Evolutionary conservation across 2,888 invertebrate genomes (phyloP).

Genomic region (Pterobdella sp.): DNA sequence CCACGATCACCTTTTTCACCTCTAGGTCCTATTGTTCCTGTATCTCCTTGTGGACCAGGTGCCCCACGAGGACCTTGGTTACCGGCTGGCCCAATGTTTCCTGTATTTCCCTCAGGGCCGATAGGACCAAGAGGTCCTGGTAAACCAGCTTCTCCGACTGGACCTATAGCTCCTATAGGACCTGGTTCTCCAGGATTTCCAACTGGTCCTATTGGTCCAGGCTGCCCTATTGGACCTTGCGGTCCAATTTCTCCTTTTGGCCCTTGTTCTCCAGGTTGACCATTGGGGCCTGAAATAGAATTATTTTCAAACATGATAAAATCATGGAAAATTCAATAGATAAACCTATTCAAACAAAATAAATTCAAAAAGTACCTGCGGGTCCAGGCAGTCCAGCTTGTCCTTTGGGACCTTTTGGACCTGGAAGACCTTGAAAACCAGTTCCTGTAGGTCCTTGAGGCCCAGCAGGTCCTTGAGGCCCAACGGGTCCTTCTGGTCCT

Average conservation of each 20-base stretch:
- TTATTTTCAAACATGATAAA: background rate
- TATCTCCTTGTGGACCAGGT: constrained; percentile 18
- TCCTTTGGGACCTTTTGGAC: constrained; percentile 30
- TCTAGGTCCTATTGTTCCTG: constrained; percentile 26
- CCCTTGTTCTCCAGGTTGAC: constrained; percentile 28
- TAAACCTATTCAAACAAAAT: background rate
- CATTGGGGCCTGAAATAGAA: constrained; percentile 25
- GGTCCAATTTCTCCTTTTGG: constrained; percentile 21
- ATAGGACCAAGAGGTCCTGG: constrained; percentile 13
- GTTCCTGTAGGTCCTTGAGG: constrained; percentile 27
- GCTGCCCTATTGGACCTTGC: constrained; percentile 15
- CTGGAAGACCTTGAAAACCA: constrained; percentile 29
- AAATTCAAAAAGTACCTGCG: constrained; percentile 20
- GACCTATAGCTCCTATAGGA: constrained; percentile 28
- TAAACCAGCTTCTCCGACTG: constrained; percentile 25
- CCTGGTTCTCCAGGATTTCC: constrained; percentile 34
- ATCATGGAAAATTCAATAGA: background rate
- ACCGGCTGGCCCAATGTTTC: constrained; percentile 18
- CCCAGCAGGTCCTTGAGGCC: constrained; percentile 28
- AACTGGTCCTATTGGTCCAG: constrained; percentile 28
- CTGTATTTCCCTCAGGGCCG: background rate
- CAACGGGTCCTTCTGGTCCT: constrained; percentile 27
- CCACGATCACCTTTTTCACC: constrained; percentile 19
- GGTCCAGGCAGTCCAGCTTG: constrained; percentile 27
- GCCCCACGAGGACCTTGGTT: constrained; percentile 18